Percentiles rank a stretch among this genome's conserved stretches.
These are phyloP conservation scores for Eupithecia exiguata DNA, from an alignment of 2,888 invertebrate genomes.

Conservation along the genomic window DNA sequence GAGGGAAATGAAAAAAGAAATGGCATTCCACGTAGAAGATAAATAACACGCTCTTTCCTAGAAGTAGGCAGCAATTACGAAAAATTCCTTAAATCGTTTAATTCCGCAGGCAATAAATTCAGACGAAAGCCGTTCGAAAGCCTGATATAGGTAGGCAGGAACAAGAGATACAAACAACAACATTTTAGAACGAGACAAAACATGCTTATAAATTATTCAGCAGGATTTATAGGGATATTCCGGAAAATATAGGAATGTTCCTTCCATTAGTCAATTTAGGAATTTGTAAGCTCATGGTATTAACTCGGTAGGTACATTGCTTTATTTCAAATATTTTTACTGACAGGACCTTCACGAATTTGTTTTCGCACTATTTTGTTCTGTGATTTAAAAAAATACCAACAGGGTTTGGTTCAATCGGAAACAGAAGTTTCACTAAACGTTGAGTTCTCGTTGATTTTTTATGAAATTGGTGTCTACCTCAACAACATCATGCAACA, in stretches of 20 bases:
- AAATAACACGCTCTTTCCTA: background rate
- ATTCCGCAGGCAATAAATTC: slow-evolving; percentile 20
- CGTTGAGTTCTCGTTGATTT: background rate
- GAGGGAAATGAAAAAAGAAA: background rate
- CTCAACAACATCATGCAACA: too few species aligned
- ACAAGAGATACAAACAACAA: slow-evolving; percentile 19
- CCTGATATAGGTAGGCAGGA: slow-evolving; percentile 15
- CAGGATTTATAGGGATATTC: slow-evolving; percentile 38
- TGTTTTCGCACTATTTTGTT: background rate
- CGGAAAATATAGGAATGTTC: slow-evolving; percentile 35
- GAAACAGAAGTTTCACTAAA: background rate
- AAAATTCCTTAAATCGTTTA: slow-evolving; percentile 13
- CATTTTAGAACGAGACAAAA: slow-evolving; percentile 18
- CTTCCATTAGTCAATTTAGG: slow-evolving; percentile 39
- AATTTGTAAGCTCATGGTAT: slow-evolving; percentile 13
- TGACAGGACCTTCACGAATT: background rate
- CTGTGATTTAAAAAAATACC: background rate
- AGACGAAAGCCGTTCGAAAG: slow-evolving; percentile 20
- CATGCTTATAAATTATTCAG: slow-evolving; percentile 40
- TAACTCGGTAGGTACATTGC: background rate
- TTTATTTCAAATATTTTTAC: background rate
- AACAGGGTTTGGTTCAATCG: background rate
- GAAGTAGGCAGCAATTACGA: slow-evolving; percentile 5
- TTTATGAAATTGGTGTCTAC: background rate
- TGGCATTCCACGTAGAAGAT: background rate